Percentiles rank a stretch among this genome's conserved stretches.
phyloP scores from a whole-genome alignment of 2,113 vertebrate species.

The Brachirus orientalis region DNA sequence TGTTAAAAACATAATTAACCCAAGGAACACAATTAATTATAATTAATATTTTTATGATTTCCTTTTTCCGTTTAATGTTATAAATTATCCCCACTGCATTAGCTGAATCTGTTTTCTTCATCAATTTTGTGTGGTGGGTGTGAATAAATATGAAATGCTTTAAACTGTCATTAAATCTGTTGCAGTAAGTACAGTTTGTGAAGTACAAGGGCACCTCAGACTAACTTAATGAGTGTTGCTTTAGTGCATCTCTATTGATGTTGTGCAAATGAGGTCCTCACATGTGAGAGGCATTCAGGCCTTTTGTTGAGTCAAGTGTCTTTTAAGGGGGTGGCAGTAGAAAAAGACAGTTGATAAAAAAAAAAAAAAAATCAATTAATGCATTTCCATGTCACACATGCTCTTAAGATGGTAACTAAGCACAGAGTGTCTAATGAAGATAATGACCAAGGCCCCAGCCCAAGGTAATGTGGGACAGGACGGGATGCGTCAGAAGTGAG shows the following conservation, averaged over 20 bases:
- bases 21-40: too few relatives aligned
- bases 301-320: constrained; percentile 34
- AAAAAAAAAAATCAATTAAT: constrained; percentile 43
- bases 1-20: too few relatives aligned
- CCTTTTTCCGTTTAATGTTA: too few relatives aligned
- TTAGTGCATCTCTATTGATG: constrained; percentile 27
- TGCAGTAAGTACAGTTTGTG: constrained; percentile 11
- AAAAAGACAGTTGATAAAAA: constrained; percentile 46
- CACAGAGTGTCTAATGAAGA: constrained; percentile 35
- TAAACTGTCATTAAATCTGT: neutral
- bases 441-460: constrained; percentile 14
- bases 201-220: neutral
- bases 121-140: neutral
- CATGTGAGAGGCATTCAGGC: neutral
- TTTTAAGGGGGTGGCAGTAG: constrained; percentile 54
- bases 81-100: neutral
- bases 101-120: neutral
- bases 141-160: neutral
- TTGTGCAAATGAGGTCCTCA: constrained; percentile 58
- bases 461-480: too few relatives aligned
- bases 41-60: too few relatives aligned
- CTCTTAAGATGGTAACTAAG: constrained; percentile 30
- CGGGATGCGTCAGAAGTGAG: too few relatives aligned
- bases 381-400: constrained; percentile 61
- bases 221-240: constrained; percentile 3